phyloP scores from a whole-genome alignment of 2,797 vertebrate genomes.

The Setipinna tenuifilis region DNA sequence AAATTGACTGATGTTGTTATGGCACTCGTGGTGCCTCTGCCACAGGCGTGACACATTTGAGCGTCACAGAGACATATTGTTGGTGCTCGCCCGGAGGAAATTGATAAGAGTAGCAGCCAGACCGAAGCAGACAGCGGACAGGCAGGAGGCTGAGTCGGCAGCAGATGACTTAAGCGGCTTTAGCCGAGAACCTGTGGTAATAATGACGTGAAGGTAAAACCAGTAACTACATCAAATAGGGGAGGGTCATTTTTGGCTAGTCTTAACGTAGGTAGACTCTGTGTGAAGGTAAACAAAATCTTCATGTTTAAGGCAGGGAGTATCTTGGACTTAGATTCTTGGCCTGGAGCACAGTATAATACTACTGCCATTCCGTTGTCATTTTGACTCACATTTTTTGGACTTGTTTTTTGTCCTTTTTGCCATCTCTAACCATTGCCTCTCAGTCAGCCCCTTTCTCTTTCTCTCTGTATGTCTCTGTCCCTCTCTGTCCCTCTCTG shows the following conservation, averaged over 20 bases:
- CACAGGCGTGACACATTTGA: background rate
- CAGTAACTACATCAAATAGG: background rate
- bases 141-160: background rate
- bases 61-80: background rate
- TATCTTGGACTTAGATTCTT: no score
- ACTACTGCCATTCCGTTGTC: background rate
- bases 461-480: background rate
- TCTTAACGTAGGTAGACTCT: background rate
- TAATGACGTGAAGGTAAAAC: conserved; percentile 11
- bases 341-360: background rate
- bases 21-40: background rate
- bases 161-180: background rate
- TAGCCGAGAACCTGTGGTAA: background rate
- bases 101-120: background rate
- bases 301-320: background rate
- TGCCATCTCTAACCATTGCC: conserved; percentile 53
- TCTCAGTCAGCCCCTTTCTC: background rate
- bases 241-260: background rate
- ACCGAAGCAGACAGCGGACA: background rate
- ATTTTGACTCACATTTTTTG: background rate
- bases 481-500: background rate
- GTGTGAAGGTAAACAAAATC: background rate
- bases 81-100: conserved; percentile 6
- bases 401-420: background rate
- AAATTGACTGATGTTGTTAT: conserved; percentile 10